A percentile compares a stretch with the other conserved stretches of the same genome.
Conservation (phyloP, 2,888 invertebrate genomes). For the Trachelus troglodyta region DNA sequence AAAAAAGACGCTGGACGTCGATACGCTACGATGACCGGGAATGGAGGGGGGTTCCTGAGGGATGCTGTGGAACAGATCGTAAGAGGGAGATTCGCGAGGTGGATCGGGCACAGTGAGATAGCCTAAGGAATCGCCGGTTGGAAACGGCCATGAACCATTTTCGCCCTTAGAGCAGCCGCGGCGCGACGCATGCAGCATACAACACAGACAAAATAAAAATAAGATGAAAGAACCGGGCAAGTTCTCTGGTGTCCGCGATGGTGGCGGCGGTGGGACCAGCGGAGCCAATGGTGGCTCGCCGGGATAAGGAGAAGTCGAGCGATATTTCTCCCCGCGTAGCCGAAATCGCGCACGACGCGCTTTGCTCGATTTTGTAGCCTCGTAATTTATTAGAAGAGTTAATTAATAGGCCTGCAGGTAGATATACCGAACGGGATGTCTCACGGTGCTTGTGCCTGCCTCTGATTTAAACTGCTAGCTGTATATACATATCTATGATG, state of each 20-base stretch:
- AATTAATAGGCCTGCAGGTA: slow-evolving; percentile 52
- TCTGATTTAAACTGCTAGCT: not conserved
- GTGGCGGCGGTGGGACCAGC: not conserved
- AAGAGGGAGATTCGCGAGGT: slow-evolving; percentile 6
- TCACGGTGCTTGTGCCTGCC: not conserved
- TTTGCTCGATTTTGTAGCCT: not conserved
- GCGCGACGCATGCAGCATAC: slow-evolving; percentile 37
- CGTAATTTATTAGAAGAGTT: slow-evolving; percentile 56
- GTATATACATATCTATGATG: not conserved
- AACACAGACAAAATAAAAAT: slow-evolving; percentile 62
- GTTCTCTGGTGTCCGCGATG: slow-evolving; percentile 35
- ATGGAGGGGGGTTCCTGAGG: not conserved
- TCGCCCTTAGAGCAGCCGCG: slow-evolving; percentile 47
- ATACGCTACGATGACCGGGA: not conserved
- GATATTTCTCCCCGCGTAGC: slow-evolving; percentile 30
- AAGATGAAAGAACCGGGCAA: slow-evolving; percentile 45
- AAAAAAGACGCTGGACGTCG: not conserved
- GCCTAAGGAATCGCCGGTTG: slow-evolving; percentile 34
- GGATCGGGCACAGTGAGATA: slow-evolving; percentile 7
- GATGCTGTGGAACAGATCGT: not conserved
- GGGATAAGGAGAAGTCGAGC: slow-evolving; percentile 28
- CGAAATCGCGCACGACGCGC: not conserved
- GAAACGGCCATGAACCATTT: slow-evolving; percentile 60
- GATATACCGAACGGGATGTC: not conserved
- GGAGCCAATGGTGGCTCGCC: not conserved